Evolutionary conservation across 2,797 vertebrate genomes (phyloP).

Genomic region (Cyprinella venusta): DNA sequence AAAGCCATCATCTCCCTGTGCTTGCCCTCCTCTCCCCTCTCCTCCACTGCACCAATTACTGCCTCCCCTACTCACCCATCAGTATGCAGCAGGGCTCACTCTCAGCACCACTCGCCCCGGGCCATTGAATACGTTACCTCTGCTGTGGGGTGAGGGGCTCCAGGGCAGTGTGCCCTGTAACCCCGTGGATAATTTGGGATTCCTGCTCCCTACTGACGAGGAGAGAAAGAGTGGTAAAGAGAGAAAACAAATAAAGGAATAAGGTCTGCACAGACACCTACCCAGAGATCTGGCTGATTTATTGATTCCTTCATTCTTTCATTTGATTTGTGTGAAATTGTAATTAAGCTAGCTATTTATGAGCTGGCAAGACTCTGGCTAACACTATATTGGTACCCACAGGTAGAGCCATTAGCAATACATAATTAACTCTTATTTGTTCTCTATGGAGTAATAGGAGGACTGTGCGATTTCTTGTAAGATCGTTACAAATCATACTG

Average conservation of each 20-base stretch:
- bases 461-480: neutral
- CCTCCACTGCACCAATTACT: slow-evolving; percentile 86
- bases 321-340: slow-evolving; percentile 81
- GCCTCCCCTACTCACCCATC: slow-evolving; percentile 83
- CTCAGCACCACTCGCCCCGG: slow-evolving; percentile 86
- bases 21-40: too few relatives aligned
- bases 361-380: slow-evolving; percentile 33
- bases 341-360: slow-evolving; percentile 68
- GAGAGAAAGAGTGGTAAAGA: slow-evolving; percentile 55
- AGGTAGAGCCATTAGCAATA: slow-evolving; percentile 29
- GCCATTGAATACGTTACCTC: slow-evolving; percentile 95
- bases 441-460: too few relatives aligned
- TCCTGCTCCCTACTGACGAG: slow-evolving; percentile 81
- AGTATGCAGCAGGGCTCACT: slow-evolving; percentile 87
- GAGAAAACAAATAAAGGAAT: slow-evolving; percentile 81
- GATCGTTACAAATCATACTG: too few relatives aligned
- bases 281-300: slow-evolving; percentile 79
- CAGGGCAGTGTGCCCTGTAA: slow-evolving; percentile 81
- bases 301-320: slow-evolving; percentile 81
- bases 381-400: slow-evolving; percentile 31
- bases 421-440: slow-evolving; percentile 42
- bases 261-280: slow-evolving; percentile 71
- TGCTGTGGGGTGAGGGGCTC: slow-evolving; percentile 80
- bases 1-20: slow-evolving; percentile 83
- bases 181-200: slow-evolving; percentile 90